Evolutionary conservation across 2,888 invertebrate genomes (phyloP), one percentile per base, ranked within the genome.

Genomic region (Anthophora plumipes): DNA sequence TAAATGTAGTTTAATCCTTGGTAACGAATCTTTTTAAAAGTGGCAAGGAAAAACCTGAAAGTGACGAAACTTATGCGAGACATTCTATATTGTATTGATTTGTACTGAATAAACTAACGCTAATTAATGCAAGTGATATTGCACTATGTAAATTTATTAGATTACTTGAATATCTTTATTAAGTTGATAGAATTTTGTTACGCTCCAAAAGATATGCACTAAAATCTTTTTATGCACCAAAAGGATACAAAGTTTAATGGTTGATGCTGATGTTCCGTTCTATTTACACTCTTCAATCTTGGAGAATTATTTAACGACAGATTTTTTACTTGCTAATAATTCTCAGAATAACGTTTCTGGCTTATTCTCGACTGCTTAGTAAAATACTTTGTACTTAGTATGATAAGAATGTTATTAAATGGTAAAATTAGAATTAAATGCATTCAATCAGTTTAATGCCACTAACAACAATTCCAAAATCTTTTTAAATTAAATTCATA

Each of bases 351-450:
- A 4, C 41, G 14, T 22, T 43, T 60, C 14, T 22, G 8, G 22
- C 41, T 60, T 60, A 22, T 60, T 41, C 20, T 22, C 9, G 41
- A 60, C 1, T 9, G 22, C 9, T 60, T 60, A 57, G 31, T 31
- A 11, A 57, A 57, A 57, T n/a, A 57, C 31, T 57, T 7, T 37
- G n/a, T 11, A n/a, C 25, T 55, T 55, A 31, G 25, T 31, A 20
- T 20, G 41, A 60, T 60, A 46, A 25, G 43, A 17, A 61, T 59
- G 59, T 59, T 59, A 59, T 59, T 7, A 17, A 59, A 11, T 1
- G n/a, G n/a, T n/a, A n/a, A n/a, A n/a, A n/a, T n/a, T n/a, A n/a
- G n/a, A n/a, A 59, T 59, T 7, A 17, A 59, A 11, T 1, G 17
- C 55, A 17, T 31, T 12, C 8, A 55, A 7, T 55, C 7, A 55